Evolutionary conservation across 2,113 vertebrate genomes (phyloP).

Genomic region (Aepyceros melampus): DNA sequence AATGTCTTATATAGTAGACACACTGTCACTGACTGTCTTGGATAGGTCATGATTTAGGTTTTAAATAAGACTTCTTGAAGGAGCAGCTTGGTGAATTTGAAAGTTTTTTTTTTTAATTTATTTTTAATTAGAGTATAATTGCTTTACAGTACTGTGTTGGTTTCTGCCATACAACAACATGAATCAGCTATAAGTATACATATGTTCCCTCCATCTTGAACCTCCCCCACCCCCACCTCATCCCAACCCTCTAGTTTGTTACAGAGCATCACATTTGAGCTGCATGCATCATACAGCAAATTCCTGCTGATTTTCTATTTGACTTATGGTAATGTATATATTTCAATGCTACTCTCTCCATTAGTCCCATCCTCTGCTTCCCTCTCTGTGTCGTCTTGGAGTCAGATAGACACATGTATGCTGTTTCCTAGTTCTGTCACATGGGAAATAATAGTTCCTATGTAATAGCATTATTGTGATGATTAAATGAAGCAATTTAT

Average conservation of each 20-base stretch:
- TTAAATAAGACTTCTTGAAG: slow-evolving; percentile 17
- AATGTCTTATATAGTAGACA: neutral
- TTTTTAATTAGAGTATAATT: neutral
- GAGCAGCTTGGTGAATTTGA: neutral
- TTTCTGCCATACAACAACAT: neutral
- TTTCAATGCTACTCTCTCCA: neutral
- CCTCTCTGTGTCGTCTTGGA: neutral
- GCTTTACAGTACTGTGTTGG: neutral
- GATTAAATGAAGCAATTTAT: slow-evolving; percentile 17
- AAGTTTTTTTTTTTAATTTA: neutral
- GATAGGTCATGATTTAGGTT: neutral
- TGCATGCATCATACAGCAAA: neutral
- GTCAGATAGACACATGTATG: neutral
- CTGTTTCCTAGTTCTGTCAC: neutral
- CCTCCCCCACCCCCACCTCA: neutral
- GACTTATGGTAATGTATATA: neutral
- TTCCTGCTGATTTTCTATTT: neutral
- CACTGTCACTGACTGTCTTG: neutral
- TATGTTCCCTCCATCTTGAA: neutral
- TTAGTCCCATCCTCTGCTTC: neutral
- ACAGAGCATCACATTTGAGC: neutral
- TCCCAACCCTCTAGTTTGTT: neutral
- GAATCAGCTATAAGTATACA: neutral
- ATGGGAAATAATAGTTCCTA: neutral
- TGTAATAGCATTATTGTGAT: neutral